Evolutionary conservation across 2,113 vertebrate species (phyloP).

Genomic region (Lanius collurio): DNA sequence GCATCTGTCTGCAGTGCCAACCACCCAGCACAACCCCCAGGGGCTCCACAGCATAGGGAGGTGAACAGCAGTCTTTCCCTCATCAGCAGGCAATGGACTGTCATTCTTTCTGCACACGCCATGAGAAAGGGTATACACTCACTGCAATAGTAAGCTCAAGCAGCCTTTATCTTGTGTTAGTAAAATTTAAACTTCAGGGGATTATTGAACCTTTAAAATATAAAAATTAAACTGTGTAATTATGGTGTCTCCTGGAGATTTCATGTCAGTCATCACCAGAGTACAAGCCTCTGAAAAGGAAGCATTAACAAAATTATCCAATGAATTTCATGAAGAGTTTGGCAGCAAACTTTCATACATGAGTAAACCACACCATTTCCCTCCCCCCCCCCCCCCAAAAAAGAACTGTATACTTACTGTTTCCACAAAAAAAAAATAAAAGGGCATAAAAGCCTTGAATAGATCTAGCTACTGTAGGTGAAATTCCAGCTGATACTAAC

Average conservation of each 20-base stretch:
- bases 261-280: not conserved
- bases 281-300: conserved; percentile 1
- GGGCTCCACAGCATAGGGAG: not conserved
- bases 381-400: not conserved
- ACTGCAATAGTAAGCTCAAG: not conserved
- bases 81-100: not conserved
- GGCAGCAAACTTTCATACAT: not conserved
- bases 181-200: not conserved
- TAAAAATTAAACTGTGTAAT: not conserved
- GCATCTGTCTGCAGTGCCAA: not conserved
- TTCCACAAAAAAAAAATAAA: not conserved
- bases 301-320: conserved; percentile 4
- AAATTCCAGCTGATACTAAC: not conserved
- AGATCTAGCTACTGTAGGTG: not conserved
- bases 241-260: not conserved
- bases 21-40: not conserved
- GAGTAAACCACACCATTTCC: not conserved
- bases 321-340: not conserved
- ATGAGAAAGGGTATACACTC: not conserved
- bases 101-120: not conserved
- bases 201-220: not conserved
- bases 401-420: not conserved
- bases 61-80: not conserved
- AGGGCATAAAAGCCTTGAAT: not conserved
- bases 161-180: not conserved